Evolutionary conservation across 2,888 invertebrate species (phyloP), one percentile per base, ranked within the genome.

Genomic region (Ennomos fuscantarius): DNA sequence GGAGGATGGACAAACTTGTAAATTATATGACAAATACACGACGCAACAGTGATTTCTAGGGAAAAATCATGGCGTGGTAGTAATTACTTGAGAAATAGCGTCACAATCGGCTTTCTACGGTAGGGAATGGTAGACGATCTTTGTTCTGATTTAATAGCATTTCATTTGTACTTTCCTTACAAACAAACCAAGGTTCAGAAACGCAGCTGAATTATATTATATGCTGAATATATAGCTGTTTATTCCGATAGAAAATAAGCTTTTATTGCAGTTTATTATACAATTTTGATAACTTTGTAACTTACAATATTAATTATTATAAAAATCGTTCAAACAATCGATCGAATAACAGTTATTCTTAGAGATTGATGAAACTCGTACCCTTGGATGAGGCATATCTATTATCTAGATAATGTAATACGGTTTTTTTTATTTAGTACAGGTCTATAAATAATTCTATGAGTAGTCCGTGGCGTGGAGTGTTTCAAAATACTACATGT

Each of bases 91-190:
- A 11, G 13, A 32, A 32, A 13, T 10, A n/a, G 9, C 8, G 33
- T 6, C 15, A 39, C 42, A 34, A 15, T 41, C 32, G 8, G 9
- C 36, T 34, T 46, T 37, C 41, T 37, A 46, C 42, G 24, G 0
- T 42, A 51, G 41, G 33, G 37, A 46, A 9, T 9, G 9, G 11
- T 31, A 51, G 32, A 32, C 36, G 33, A 40, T 33, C 46, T 46
- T 56, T 50, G 53, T 49, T 58, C 49, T 36, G 41, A 15, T 42
- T 31, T 42, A 42, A 39, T 37, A 67, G 63, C 69, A 70, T 74
- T 76, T 72, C 75, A 82, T 86, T 88, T 89, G 89, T 87, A 89
- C 90, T 89, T 84, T 81, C 76, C 82, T 82, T 82, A 76, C 76
- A 80, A 83, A 78, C 75, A 75, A 80, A 73, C 68, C 72, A 76